These are phyloP conservation scores for Malthinus flaveolus DNA, from an alignment of 2,888 invertebrate species.

Conservation along the genomic window DNA sequence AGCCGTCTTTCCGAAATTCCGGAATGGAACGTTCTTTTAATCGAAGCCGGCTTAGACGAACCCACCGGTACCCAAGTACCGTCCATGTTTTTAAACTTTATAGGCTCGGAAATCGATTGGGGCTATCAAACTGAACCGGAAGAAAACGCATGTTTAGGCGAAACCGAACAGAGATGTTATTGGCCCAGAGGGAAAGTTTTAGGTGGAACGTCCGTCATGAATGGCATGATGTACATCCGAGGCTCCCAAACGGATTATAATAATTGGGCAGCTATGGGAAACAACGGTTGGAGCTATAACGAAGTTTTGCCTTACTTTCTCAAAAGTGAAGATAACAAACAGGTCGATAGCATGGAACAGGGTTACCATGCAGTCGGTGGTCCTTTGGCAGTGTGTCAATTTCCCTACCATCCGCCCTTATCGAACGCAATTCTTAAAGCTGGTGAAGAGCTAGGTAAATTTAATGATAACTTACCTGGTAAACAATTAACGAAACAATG, in stretches of 20 bases:
- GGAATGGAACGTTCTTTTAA: conserved; percentile 70
- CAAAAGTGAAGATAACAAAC: conserved; percentile 81
- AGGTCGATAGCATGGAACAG: conserved; percentile 69
- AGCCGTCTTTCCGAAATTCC: conserved; percentile 73
- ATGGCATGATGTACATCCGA: conserved; percentile 95
- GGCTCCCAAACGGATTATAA: conserved; percentile 88
- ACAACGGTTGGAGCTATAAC: conserved; percentile 86
- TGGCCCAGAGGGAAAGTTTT: conserved; percentile 88
- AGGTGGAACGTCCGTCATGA: conserved; percentile 91
- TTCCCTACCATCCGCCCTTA: conserved; percentile 84
- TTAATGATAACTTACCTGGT: too few species aligned
- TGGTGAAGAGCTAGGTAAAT: conserved; percentile 73
- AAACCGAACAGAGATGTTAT: conserved; percentile 71
- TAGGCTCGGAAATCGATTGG: conserved; percentile 88
- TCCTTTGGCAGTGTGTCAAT: conserved; percentile 75
- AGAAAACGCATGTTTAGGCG: conserved; percentile 72
- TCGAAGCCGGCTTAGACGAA: conserved; percentile 84
- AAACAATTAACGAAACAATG: neutral
- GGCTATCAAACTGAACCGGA: conserved; percentile 85
- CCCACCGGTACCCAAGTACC: conserved; percentile 88
- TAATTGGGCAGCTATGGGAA: conserved; percentile 83
- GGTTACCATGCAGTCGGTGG: conserved; percentile 81
- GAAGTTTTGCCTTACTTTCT: conserved; percentile 89
- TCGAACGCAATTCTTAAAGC: conserved; percentile 78
- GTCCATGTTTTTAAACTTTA: conserved; percentile 85